Percentiles rank a stretch among this genome's conserved stretches.
phyloP scores from a whole-genome alignment of 64 coral and sea anemone genomes.

The Orbicella faveolata region DNA sequence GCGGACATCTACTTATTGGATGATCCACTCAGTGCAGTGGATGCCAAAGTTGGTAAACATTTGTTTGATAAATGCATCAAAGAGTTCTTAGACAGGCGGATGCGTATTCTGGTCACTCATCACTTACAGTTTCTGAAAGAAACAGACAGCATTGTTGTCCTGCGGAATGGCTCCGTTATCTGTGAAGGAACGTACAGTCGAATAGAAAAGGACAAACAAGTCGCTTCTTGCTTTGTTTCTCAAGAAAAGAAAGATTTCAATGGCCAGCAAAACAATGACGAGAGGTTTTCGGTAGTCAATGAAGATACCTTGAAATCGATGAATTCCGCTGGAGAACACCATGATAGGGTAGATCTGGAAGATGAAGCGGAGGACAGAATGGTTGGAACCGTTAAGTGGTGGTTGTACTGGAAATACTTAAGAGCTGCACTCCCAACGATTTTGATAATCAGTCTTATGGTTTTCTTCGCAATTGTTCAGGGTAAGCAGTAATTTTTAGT shows the following conservation, averaged over 20 bases:
- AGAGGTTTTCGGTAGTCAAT: neutral
- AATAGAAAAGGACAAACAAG: neutral
- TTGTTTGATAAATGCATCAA: constrained; percentile 57
- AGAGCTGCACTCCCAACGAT: constrained; percentile 20
- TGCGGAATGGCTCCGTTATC: neutral
- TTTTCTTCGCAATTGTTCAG: neutral
- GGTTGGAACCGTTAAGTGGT: constrained; percentile 40
- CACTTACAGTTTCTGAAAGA: constrained; percentile 19
- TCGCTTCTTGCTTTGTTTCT: neutral
- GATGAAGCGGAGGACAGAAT: constrained; percentile 45
- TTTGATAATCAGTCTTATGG: neutral
- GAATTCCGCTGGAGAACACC: neutral
- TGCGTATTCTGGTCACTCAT: constrained; percentile 61
- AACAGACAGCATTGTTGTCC: constrained; percentile 18
- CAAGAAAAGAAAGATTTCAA: neutral
- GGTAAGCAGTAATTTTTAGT: constrained; percentile 5
- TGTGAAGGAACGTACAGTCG: neutral
- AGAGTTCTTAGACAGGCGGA: neutral
- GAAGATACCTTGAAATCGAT: neutral
- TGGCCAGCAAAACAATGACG: neutral
- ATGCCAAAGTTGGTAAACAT: constrained; percentile 54
- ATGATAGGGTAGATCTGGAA: constrained; percentile 22
- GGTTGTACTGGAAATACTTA: constrained; percentile 45
- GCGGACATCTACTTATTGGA: too few relatives aligned
- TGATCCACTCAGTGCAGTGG: neutral